Conservation (phyloP, 1,140 invertebrate species). For the Caenorhabditis briggsae region DNA sequence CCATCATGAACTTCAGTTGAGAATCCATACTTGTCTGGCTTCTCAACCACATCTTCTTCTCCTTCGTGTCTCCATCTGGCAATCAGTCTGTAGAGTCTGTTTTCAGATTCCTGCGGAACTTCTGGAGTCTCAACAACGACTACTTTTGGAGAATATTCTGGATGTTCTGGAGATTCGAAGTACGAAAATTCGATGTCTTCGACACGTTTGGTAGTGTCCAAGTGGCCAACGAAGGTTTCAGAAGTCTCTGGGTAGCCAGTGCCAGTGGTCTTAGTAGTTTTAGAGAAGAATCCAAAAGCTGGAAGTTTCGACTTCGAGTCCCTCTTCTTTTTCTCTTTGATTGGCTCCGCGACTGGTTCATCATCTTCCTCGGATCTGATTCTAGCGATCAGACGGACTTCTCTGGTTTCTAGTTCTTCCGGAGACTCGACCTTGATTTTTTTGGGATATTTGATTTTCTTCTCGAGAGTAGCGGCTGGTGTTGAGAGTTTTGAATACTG, state of each 20-base stretch:
- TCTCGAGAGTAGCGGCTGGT: conserved; percentile 7
- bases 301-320: neutral
- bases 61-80: conserved; percentile 64
- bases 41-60: conserved; percentile 67
- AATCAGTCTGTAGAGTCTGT: conserved; percentile 73
- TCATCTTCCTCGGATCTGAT: neutral
- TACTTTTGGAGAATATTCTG: neutral
- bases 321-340: neutral
- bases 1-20: conserved; percentile 47
- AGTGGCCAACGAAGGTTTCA: neutral
- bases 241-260: neutral
- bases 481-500: neutral
- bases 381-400: conserved; percentile 22
- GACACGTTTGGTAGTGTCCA: neutral
- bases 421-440: conserved; percentile 63
- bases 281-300: neutral
- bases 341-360: conserved; percentile 19
- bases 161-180: conserved; percentile 35
- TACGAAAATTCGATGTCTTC: too few relatives aligned
- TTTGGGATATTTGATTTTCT: conserved; percentile 20
- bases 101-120: neutral
- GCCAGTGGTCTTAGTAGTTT: neutral
- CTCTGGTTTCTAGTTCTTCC: neutral
- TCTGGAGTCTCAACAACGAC: neutral
- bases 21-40: conserved; percentile 59